phyloP scores from a whole-genome alignment of 2,888 invertebrate genomes.

The Polymixis flavicincta region DNA sequence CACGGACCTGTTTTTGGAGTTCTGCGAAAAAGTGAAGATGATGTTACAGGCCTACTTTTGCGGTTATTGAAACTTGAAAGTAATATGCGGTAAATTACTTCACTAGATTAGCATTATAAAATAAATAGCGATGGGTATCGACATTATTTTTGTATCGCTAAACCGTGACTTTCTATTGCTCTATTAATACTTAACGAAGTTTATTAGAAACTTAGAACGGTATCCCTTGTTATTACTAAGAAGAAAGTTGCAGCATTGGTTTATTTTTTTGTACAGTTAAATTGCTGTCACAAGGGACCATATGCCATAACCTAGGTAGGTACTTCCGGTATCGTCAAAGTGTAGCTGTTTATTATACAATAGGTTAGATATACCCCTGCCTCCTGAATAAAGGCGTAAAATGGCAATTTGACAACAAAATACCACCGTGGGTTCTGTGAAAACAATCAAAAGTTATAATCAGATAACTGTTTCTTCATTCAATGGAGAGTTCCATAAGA shows the following conservation, averaged over 20 bases:
- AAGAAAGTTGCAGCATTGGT: constrained; percentile 17
- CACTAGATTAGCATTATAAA: constrained; percentile 18
- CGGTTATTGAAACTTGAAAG: constrained; percentile 16
- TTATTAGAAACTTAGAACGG: constrained; percentile 34
- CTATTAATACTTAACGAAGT: constrained; percentile 15
- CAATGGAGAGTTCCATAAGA: constrained; percentile 37
- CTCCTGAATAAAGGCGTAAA: background rate
- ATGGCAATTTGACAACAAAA: constrained; percentile 20
- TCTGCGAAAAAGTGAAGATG: constrained; percentile 28
- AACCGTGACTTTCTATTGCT: constrained; percentile 36
- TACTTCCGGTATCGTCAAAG: background rate
- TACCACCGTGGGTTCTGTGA: constrained; percentile 1
- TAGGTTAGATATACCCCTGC: background rate
- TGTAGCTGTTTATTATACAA: background rate
- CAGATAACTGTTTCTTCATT: constrained; percentile 51
- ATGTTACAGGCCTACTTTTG: constrained; percentile 17
- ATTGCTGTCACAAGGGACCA: background rate
- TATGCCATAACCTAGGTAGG: background rate
- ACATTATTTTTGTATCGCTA: constrained; percentile 28
- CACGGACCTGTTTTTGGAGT: constrained; percentile 30
- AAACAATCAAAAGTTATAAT: constrained; percentile 28
- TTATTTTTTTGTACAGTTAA: constrained; percentile 2
- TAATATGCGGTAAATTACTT: constrained; percentile 20
- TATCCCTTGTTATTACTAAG: constrained; percentile 4
- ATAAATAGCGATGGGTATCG: constrained; percentile 5